Percentiles rank a stretch among this genome's conserved stretches.
phyloP scores from a whole-genome alignment of 2,797 vertebrate genomes.

The Chiloscyllium punctatum region DNA sequence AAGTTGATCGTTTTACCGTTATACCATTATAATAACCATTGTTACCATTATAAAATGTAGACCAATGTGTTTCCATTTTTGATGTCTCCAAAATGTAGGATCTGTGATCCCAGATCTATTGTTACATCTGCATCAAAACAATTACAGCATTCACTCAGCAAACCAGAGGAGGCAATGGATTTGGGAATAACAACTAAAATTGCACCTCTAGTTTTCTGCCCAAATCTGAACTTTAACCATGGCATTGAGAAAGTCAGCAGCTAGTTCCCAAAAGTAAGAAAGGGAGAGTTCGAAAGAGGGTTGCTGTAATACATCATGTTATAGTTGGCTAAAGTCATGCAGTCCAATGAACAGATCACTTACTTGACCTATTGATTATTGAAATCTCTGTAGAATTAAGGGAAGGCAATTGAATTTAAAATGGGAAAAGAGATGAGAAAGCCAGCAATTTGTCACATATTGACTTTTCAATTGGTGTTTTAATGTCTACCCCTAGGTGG shows the following conservation, averaged over 20 bases:
- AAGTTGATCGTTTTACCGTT: not conserved
- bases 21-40: too few species aligned
- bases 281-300: not conserved
- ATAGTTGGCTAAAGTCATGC: not conserved
- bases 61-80: not conserved
- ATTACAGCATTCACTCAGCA: not conserved
- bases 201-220: not conserved
- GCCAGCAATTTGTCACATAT: not conserved
- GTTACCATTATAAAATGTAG: not conserved
- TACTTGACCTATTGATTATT: not conserved
- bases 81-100: not conserved
- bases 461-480: not conserved
- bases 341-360: not conserved
- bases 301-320: not conserved
- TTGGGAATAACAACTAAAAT: not conserved
- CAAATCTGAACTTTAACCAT: not conserved
- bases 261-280: not conserved
- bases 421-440: not conserved
- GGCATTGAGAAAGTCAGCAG: not conserved
- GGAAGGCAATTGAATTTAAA: not conserved
- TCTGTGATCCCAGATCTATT: not conserved
- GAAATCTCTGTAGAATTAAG: not conserved
- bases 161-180: not conserved
- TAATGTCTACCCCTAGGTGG: slow-evolving; percentile 29
- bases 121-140: not conserved